Percentiles rank a stretch among this genome's conserved stretches.
Evolutionary conservation across 2,888 invertebrate genomes (phyloP).

Genomic region (Xanthia togata): DNA sequence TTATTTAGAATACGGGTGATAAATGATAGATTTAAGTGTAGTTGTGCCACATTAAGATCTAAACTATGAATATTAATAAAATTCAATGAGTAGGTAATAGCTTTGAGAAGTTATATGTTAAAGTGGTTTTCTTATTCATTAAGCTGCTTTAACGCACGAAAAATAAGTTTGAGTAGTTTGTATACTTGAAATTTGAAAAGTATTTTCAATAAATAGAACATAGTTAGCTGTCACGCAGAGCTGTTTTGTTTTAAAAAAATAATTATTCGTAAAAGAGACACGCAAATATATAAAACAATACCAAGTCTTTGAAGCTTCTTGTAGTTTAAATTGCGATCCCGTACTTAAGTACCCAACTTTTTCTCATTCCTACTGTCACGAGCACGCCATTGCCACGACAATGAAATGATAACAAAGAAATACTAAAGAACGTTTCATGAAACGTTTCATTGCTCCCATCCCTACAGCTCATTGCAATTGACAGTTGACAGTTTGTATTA

Average conservation of each 20-base stretch:
- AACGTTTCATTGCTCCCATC: constrained; percentile 19
- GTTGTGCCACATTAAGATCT: not conserved
- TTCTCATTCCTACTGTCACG: constrained; percentile 53
- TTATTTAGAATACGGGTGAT: not conserved
- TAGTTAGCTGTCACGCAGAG: not conserved
- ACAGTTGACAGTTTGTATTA: constrained; percentile 22
- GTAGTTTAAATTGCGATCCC: constrained; percentile 36
- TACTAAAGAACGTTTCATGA: constrained; percentile 2
- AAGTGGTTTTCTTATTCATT: not conserved
- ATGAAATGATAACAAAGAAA: constrained; percentile 38
- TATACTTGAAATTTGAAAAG: not conserved
- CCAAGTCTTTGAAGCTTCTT: not conserved
- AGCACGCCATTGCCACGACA: constrained; percentile 43
- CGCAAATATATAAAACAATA: constrained; percentile 5
- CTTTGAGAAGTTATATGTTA: not conserved
- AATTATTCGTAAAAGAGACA: not conserved
- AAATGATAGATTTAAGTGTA: not conserved
- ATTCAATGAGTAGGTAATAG: constrained; percentile 15
- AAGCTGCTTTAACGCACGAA: not conserved
- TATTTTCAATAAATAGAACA: not conserved
- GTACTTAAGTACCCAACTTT: constrained; percentile 35
- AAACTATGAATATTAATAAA: not conserved
- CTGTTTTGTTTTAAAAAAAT: not conserved
- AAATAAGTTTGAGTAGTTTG: not conserved
- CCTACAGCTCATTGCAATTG: constrained; percentile 32